These are phyloP conservation scores for Spinus pinus DNA, from an alignment of 2,797 vertebrate genomes.

Conservation along the genomic window DNA sequence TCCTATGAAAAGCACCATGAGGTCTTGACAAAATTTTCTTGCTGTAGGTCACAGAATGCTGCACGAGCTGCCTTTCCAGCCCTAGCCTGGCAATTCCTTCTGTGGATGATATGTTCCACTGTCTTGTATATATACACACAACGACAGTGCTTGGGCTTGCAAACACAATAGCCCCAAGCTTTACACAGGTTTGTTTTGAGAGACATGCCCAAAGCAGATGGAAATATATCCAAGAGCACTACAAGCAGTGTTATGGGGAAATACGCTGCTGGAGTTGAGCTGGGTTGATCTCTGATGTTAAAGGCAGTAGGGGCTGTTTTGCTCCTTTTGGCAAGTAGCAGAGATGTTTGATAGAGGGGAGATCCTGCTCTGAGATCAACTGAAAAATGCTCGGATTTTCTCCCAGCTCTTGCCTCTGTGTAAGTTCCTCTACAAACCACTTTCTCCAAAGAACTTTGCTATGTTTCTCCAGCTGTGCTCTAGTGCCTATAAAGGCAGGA, in stretches of 20 bases:
- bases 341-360: neutral
- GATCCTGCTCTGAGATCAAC: neutral
- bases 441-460: neutral
- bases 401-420: neutral
- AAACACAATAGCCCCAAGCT: neutral
- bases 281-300: neutral
- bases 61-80: neutral
- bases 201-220: neutral
- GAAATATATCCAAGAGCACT: neutral
- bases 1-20: neutral
- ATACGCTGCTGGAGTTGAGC: neutral
- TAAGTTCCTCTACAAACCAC: neutral
- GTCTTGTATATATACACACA: rapidly evolving
- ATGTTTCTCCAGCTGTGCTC: neutral
- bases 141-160: neutral
- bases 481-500: neutral
- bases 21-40: neutral
- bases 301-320: neutral
- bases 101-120: neutral
- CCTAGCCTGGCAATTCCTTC: neutral
- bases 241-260: neutral
- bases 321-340: neutral
- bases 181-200: neutral
- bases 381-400: neutral
- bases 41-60: neutral